These are phyloP conservation scores for Phaethornis superciliosus DNA, from an alignment of 2,113 vertebrate genomes.

Conservation along the genomic window DNA sequence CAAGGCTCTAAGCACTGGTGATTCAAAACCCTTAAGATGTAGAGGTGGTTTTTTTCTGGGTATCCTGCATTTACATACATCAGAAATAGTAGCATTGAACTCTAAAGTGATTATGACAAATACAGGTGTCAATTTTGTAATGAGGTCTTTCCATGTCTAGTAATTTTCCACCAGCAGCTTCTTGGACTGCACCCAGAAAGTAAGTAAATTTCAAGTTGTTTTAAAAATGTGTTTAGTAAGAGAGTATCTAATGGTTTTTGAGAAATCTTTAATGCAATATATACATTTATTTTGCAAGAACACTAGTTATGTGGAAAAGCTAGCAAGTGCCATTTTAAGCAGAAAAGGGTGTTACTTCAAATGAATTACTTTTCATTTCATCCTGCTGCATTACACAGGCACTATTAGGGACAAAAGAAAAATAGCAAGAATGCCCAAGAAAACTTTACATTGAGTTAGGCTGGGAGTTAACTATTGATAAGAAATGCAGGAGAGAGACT, in stretches of 20 bases:
- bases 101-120: background rate
- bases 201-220: background rate
- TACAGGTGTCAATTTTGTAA: background rate
- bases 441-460: background rate
- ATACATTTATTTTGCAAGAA: background rate
- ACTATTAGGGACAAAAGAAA: background rate
- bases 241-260: background rate
- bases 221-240: background rate
- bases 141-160: background rate
- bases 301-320: background rate
- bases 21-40: background rate
- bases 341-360: background rate
- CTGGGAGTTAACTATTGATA: background rate
- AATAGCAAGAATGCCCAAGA: background rate
- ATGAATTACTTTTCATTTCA: background rate
- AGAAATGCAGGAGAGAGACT: background rate
- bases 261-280: background rate
- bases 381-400: background rate
- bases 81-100: background rate
- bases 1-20: background rate
- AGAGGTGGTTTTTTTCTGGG: background rate
- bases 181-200: background rate
- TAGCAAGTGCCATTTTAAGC: background rate
- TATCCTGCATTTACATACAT: background rate
- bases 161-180: slow-evolving; percentile 15